phyloP scores from a whole-genome alignment of 2,797 vertebrate species.

The Cynopterus sphinx region DNA sequence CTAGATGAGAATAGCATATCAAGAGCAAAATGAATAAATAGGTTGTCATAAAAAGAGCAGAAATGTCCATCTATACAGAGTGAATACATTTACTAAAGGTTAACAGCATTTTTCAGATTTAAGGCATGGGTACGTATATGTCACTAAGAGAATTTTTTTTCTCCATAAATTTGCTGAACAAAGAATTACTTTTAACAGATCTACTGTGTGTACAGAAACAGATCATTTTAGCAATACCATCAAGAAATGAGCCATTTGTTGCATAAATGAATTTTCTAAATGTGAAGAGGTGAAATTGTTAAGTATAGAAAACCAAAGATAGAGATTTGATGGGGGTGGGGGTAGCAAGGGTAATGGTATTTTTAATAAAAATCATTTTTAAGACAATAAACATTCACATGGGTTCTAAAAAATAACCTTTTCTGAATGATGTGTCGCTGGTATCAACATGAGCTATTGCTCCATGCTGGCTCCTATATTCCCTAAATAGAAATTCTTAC shows the following conservation, averaged over 20 bases:
- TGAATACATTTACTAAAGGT: neutral
- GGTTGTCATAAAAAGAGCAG: neutral
- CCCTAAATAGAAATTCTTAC: slow-evolving; percentile 56
- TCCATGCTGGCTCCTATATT: slow-evolving; percentile 50
- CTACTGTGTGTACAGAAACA: slow-evolving; percentile 6
- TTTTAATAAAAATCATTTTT: slow-evolving; percentile 60
- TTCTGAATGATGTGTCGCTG: slow-evolving; percentile 49
- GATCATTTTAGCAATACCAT: slow-evolving; percentile 7
- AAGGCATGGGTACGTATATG: neutral
- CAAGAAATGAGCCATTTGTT: slow-evolving; percentile 29
- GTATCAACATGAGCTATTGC: slow-evolving; percentile 43
- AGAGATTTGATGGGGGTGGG: neutral
- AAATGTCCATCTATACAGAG: neutral
- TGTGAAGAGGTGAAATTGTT: slow-evolving; percentile 1
- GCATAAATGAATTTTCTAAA: slow-evolving; percentile 49
- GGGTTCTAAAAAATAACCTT: slow-evolving; percentile 60
- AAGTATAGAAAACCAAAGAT: neutral
- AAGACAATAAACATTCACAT: slow-evolving; percentile 41
- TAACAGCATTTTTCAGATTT: neutral
- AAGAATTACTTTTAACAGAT: slow-evolving; percentile 44
- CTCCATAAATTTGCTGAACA: neutral
- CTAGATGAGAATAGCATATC: neutral
- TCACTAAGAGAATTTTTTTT: neutral
- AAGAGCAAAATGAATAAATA: neutral
- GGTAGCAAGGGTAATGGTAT: too few relatives aligned